These are phyloP conservation scores for Actenoides hombroni DNA, from an alignment of 2,113 vertebrate genomes.

Conservation along the genomic window DNA sequence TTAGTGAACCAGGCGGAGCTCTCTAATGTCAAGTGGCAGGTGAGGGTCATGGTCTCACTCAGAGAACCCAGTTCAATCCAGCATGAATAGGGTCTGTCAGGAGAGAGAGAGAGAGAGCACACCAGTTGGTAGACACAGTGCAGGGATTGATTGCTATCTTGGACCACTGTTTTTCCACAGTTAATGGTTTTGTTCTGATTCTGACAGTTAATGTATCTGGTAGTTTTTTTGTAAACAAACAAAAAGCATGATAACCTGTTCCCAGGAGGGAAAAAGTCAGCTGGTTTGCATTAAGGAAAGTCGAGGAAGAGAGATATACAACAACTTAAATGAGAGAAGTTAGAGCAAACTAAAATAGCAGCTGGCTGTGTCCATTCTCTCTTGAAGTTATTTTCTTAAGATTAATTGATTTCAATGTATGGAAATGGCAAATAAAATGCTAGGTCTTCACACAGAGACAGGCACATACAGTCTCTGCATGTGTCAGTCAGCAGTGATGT, in stretches of 20 bases:
- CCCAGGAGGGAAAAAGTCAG: background rate
- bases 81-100: background rate
- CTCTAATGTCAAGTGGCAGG: background rate
- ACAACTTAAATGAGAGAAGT: background rate
- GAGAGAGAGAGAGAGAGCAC: background rate
- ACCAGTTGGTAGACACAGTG: background rate
- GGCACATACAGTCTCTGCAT: rapidly evolving
- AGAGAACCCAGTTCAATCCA: background rate
- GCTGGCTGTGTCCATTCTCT: background rate
- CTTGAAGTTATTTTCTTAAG: background rate
- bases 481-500: background rate
- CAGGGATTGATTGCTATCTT: background rate
- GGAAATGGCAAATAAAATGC: background rate
- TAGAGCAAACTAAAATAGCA: background rate
- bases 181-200: background rate
- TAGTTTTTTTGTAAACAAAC: background rate
- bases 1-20: conserved; percentile 26
- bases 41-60: conserved; percentile 9
- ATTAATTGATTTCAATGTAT: background rate
- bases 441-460: background rate
- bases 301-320: background rate
- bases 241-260: background rate
- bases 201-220: background rate
- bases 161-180: rapidly evolving
- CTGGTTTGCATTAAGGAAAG: background rate